Base-by-base conservation (phyloP, 2,888 invertebrate species). In the Leptinotarsa peninsularis region DNA sequence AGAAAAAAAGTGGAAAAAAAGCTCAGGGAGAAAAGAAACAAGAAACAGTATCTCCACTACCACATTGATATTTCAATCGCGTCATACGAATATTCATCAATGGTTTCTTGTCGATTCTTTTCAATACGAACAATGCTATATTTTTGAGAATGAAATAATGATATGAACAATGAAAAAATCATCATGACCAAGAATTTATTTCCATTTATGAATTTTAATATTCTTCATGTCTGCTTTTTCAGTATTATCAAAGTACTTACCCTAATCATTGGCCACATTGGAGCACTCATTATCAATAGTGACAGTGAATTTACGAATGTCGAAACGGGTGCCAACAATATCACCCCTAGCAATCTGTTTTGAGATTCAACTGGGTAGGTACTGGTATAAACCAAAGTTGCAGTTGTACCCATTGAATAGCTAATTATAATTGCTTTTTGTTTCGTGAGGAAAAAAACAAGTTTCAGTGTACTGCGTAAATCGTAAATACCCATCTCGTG, bases 401-500 rank as follows among this genome's bases (percentile, higher is more conserved):
- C 67, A 14, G 76, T 72, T 17, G 75, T 74, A 50, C 80, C 80
- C 80, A 80, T 78, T 13, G 79, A 79, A 60, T 60, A 79, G 21
- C 79, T 79, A 43, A 80, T 71, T 33, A 76, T 77, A 13, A 78
- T 75, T 4, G 73, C 49, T 73, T 78, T 80, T 49, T 67, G 52
- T 18, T 70, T 63, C 13, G 78, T 78, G 50, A 63, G 71, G 23
- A 63, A 49, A 27, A 66, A 73, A 0, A 80, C 75, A 14, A 68
- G 33, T 21, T 73, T 52, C 21, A 76, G 18, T 3, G 71, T 72
- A 27, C 68, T 7, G 54, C 69, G 73, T 4, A 80, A 50, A 67
- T 80, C 80, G 58, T 74, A 78, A 27, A 77, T 33, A 3, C 69
- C 79, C 80, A 78, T 80, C 69, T 79, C 72, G 49, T 80, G 78